Percentiles rank a stretch among this genome's conserved stretches.
phyloP scores from a whole-genome alignment of 2,113 vertebrate genomes.

The Atlantisia rogersi region DNA sequence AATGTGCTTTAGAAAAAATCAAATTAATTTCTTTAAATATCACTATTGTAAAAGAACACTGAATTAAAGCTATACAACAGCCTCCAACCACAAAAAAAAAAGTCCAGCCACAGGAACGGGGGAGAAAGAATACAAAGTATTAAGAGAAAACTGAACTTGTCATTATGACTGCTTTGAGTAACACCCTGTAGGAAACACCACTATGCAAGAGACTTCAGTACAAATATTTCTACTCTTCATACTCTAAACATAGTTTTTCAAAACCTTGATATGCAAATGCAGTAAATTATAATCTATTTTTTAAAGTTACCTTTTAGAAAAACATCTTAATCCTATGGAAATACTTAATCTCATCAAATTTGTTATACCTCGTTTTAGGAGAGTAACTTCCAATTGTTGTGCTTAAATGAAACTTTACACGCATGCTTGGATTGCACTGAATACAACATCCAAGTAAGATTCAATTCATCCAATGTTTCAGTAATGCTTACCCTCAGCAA shows the following conservation, averaged over 20 bases:
- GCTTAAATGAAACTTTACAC: neutral
- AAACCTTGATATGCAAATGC: neutral
- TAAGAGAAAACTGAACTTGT: neutral
- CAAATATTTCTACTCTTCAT: neutral
- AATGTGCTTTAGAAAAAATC: neutral
- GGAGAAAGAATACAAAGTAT: neutral
- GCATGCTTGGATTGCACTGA: neutral
- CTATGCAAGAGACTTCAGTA: neutral
- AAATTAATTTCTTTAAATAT: neutral
- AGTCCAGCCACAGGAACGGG: neutral
- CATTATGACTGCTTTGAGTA: neutral
- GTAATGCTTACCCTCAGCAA: neutral
- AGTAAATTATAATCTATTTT: neutral
- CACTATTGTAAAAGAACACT: neutral
- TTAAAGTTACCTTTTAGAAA: neutral
- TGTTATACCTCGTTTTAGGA: neutral
- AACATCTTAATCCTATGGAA: neutral
- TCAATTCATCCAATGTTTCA: neutral
- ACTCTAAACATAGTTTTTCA: neutral
- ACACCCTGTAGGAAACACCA: neutral
- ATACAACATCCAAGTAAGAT: neutral
- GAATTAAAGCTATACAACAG: neutral
- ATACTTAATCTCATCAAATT: neutral
- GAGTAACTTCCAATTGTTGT: neutral
- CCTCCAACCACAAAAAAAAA: neutral